Evolutionary conservation across 1,140 invertebrate species (phyloP), one percentile per base, ranked within the genome.

Genomic region (Chironomus striatipennis): DNA sequence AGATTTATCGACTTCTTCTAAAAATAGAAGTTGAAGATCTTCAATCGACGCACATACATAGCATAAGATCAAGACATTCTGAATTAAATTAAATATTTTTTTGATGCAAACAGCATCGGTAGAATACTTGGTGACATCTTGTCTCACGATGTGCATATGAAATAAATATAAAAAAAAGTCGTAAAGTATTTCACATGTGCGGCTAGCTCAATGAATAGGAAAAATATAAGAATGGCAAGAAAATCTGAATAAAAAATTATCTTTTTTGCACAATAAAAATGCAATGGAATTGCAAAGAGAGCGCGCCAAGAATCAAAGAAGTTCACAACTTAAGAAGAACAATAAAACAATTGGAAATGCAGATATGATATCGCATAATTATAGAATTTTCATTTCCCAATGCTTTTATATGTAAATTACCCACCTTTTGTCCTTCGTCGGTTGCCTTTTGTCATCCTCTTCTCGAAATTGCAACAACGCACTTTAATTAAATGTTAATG

Each of bases 271-370:
- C 47, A n/a, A 57, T 57, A 57, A 12, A 57, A 57, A 57, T 1
- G n/a, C 47, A 57, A 57, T 57, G 12, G 24, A 34, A 34, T 34
- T 34, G 24, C 24, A 34, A 34, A 34, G 24, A 34, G 24, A 34
- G 47, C 12, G 47, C 47, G 47, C 47, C 0, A 57, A 57, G 47
- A 57, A 57, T 57, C 47, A 57, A 57, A 57, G 47, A 57, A 57
- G 47, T 57, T 57, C 47, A 57, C 47, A 57, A 57, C 6, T 21
- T 12, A 18, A 18, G n/a, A 70, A 18, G 65, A 70, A 70, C 65
- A 70, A 70, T 70, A 70, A 70, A 70, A 70, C 65, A 70, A 70
- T 70, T 70, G 65, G 18, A 21, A 70, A 70, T 70, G 65, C 17
- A 18, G 18, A 70, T 70, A 70, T 70, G 64, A 67, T 7, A 57